Evolutionary conservation across 1,140 invertebrate species (phyloP), one percentile per base, ranked within the genome.

Genomic region (Diuraphis noxia): DNA sequence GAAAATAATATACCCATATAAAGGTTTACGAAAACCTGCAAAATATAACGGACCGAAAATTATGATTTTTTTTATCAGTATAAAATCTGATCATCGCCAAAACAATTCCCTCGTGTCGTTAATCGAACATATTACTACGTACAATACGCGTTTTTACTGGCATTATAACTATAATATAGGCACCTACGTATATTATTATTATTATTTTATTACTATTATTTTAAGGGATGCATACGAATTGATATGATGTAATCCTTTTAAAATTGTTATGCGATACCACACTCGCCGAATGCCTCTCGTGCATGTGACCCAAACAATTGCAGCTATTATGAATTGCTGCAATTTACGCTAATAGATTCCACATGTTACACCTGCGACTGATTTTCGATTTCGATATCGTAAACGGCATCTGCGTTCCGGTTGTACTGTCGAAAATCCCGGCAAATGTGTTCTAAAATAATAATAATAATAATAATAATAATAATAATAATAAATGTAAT

Each of bases 181-280:
- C 3, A 46, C 0, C 8, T 46, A 46, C 21, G 6, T 21, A n/a
- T n/a, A n/a, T n/a, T n/a, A n/a, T n/a, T n/a, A n/a, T n/a, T n/a
- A n/a, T n/a, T n/a, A n/a, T n/a, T n/a, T n/a, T n/a, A n/a, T n/a
- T n/a, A n/a, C n/a, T n/a, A 49, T 49, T 49, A 49, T 23, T 63
- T 25, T 30, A 82, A 40, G 36, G 79, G 79, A 82, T 25, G 79
- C 79, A 82, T 82, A 82, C 79, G 79, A 38, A 82, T 38, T 82
- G 9, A 82, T 82, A 82, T 38, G 23, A 79, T 36, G 38, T 36
- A 23, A 36, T 79, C 77, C 38, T 82, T 38, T 25, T 25, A 82
- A 38, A 82, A 38, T 82, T 82, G 79, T 25, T 82, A 82, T 82
- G 36, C 36, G 23, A 79, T 79, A 79, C 77, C 36, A 25, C 79